These are phyloP conservation scores for Melieria picta DNA, from an alignment of 2,888 invertebrate species.

Conservation along the genomic window DNA sequence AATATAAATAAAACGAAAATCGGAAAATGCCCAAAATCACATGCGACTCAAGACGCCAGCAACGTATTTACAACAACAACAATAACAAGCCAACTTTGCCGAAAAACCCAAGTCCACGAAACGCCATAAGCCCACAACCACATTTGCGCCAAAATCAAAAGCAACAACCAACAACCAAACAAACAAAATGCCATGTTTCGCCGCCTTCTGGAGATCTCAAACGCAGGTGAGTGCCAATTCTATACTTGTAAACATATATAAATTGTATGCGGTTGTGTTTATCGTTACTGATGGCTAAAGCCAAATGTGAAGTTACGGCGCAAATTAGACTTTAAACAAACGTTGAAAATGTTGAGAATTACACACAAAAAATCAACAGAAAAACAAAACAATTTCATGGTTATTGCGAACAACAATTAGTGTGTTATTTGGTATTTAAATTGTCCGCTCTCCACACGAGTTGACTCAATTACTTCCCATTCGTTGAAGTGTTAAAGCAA, in stretches of 20 bases:
- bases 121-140: not conserved
- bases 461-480: not conserved
- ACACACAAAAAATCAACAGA: not conserved
- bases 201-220: not conserved
- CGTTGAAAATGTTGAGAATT: no score
- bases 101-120: not conserved
- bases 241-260: not conserved
- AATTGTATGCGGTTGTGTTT: not conserved
- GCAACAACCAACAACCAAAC: not conserved
- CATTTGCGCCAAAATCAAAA: not conserved
- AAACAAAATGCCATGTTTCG: not conserved
- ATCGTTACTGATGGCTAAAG: not conserved
- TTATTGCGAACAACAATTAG: not conserved
- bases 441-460: not conserved
- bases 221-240: not conserved
- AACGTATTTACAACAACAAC: slow-evolving; percentile 16
- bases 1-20: not conserved
- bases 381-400: not conserved
- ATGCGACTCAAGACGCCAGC: slow-evolving; percentile 23
- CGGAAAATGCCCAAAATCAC: not conserved
- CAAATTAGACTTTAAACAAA: no score
- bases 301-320: no score
- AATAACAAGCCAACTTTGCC: slow-evolving; percentile 8
- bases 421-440: not conserved
- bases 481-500: no score